phyloP scores from a whole-genome alignment of 2,797 vertebrate genomes.

The Neoniphon sammara region DNA sequence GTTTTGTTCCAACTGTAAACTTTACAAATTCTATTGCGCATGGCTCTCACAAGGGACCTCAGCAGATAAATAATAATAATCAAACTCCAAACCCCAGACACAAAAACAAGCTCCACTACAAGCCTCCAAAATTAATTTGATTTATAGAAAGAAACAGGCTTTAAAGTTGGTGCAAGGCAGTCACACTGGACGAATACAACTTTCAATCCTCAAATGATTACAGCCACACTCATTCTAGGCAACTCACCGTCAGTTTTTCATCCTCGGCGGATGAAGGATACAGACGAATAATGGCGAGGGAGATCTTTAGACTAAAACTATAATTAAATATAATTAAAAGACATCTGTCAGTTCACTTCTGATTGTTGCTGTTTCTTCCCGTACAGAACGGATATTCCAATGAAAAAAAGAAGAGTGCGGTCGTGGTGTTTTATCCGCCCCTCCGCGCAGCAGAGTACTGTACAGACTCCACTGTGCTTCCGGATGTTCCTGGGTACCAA shows the following conservation, averaged over 20 bases:
- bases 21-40: not conserved
- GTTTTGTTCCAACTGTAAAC: too few relatives aligned
- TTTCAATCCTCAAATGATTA: not conserved
- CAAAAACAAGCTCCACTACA: not conserved
- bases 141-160: too few relatives aligned
- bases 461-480: slow-evolving; percentile 47
- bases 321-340: not conserved
- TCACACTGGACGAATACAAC: not conserved
- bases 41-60: too few relatives aligned
- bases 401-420: not conserved
- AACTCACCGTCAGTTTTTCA: slow-evolving; percentile 77
- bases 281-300: not conserved
- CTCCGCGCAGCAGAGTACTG: slow-evolving; percentile 24
- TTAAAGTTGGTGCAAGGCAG: too few relatives aligned
- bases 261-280: slow-evolving; percentile 46
- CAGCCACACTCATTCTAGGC: not conserved
- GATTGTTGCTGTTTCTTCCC: slow-evolving; percentile 20
- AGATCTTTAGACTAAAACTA: slow-evolving; percentile 15
- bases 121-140: not conserved
- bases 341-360: slow-evolving; percentile 18
- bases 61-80: not conserved
- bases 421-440: slow-evolving; percentile 53
- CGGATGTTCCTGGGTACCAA: slow-evolving; percentile 64
- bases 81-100: not conserved
- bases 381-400: slow-evolving; percentile 39